Base-by-base conservation (phyloP, 2,113 vertebrate genomes). In the Centropus unirufus region DNA sequence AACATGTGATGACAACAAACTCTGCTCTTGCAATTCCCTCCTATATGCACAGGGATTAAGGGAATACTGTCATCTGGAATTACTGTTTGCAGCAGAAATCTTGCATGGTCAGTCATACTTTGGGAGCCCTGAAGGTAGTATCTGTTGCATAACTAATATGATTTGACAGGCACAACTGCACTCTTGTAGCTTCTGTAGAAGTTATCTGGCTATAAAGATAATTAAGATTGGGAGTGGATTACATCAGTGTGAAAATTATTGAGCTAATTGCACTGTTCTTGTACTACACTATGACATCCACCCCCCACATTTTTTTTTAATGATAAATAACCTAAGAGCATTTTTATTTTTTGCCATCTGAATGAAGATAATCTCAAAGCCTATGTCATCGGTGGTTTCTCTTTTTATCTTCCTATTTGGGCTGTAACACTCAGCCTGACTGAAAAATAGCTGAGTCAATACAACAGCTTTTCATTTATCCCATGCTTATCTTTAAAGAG, bases 11-110 rank as follows among this genome's bases (percentile, higher is more conserved):
- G 42, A 73, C 95, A 97, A 96, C 54, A 36, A 97, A 94, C 97
- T 98, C 91, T 90, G 73, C 69, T 97, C 83, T 46, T 96, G 67
- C 86, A 97, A 90, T 93, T 98, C 63, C 91, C 94, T 97, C 57
- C 19, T 79, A 92, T 83, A 95, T 79, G 94, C 47, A 92, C 72
- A 92, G 69, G 92, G 96, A 94, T 76, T 91, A 89, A 94, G 92
- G 84, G 88, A 97, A 97, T 96, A 75, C 95, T 98, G 98, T 98
- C 98, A 98, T 93, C 83, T 94, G 94, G 91, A 98, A 98, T 98
- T 97, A 98, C 52, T 96, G 81, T 97, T 97, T 91, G 76, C 91
- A 96, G 85, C 52, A 96, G 77, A 95, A 96, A 77, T 94, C 69
- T 95, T 97, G 96, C 94, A 95, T 89, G 96, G 94, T 96, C 96